Evolutionary conservation across 2,888 invertebrate species (phyloP), one percentile per base, ranked within the genome.

Genomic region (Calameuta filiformis): DNA sequence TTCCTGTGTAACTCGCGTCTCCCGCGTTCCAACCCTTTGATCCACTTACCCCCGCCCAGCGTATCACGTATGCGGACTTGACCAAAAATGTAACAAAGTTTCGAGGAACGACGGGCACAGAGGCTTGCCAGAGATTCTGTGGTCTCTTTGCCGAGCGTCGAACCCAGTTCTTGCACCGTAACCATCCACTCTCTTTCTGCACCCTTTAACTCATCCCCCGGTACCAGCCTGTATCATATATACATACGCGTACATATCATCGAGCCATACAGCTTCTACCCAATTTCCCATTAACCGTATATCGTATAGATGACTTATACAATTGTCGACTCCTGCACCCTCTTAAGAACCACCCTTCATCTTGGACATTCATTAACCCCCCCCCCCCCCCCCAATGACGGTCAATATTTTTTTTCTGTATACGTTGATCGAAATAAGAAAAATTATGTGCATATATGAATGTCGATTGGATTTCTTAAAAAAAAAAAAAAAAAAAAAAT

Each of bases 71-170:
- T 79, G 81, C 79, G 84, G 84, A 87, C 86, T 84, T 84, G 85
- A 88, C 88, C 87, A 90, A 91, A 91, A 91, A 90, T 90, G 87
- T 89, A 89, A 89, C 90, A 89, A 91, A 90, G 88, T 91, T 91
- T 87, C 82, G 79, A 80, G 80, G 82, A 87, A 87, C 83, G 84
- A 85, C 84, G 83, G 79, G 82, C 81, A 83, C 80, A 84, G 81
- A 86, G 85, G 23, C 77, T 75, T 82, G 82, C 83, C 82, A 83
- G 87, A 89, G 89, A 90, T 90, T 90, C 88, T 88, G 90, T 87
- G 90, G 90, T 90, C 88, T 85, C 88, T 89, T 91, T 90, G 90
- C 85, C 82, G 81, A 78, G 79, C 84, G 84, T 83, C 85, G 85
- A 85, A 85, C 84, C 77, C 81, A 77, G 85, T 87, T 86, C 87